phyloP scores from a whole-genome alignment of 2,113 vertebrate species.

The Psammodynastes pulverulentus region DNA sequence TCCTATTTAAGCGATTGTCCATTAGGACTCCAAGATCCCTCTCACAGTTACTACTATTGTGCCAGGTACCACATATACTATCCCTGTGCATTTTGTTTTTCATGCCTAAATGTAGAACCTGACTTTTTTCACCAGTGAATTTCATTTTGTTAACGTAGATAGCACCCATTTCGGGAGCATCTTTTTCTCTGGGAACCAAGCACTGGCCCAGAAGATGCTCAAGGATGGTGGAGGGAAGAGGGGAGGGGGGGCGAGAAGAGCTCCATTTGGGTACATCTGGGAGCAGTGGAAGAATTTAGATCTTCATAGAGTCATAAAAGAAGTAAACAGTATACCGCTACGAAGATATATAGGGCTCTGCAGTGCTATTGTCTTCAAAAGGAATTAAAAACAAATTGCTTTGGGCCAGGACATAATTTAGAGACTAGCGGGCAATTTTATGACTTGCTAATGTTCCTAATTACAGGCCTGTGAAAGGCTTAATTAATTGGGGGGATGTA shows the following conservation, averaged over 20 bases:
- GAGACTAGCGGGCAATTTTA: constrained; percentile 98
- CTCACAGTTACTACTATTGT: too few species aligned
- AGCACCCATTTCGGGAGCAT: not conserved
- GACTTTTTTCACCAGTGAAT: too few species aligned
- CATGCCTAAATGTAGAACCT: too few species aligned
- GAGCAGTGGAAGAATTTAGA: constrained; percentile 69
- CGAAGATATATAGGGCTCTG: constrained; percentile 91
- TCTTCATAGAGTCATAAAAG: constrained; percentile 70
- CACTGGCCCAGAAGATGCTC: constrained; percentile 62
- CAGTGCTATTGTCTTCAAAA: constrained; percentile 94
- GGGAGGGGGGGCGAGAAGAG: too few species aligned
- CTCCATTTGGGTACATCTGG: constrained; percentile 63
- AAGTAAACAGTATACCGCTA: constrained; percentile 82
- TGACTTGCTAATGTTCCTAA: constrained; percentile 99
- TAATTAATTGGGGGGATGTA: constrained; percentile 98
- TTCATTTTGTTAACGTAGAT: too few species aligned
- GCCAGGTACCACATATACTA: too few species aligned
- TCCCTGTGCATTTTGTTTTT: too few species aligned
- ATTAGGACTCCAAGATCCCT: too few species aligned
- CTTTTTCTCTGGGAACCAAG: constrained; percentile 54
- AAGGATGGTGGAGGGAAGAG: constrained; percentile 1
- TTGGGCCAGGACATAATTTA: constrained; percentile 98
- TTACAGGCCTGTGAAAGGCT: constrained; percentile 99
- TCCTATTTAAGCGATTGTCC: too few species aligned
- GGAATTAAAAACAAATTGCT: constrained; percentile 99